Evolutionary conservation across 2,797 vertebrate genomes (phyloP).

Genomic region (Anomalospiza imberbis): DNA sequence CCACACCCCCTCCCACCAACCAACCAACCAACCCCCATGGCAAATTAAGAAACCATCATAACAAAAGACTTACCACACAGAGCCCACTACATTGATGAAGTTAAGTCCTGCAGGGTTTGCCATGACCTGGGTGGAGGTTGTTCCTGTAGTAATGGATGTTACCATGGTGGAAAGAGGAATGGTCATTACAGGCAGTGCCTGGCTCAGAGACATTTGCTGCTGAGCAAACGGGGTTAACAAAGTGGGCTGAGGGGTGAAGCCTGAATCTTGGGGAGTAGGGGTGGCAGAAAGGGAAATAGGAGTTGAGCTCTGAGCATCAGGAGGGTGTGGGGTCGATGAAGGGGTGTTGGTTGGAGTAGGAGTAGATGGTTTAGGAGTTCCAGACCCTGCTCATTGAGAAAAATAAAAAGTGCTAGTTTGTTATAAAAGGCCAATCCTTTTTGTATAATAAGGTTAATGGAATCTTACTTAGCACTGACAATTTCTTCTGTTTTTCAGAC

Average conservation of each 20-base stretch:
- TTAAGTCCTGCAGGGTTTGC: conserved; percentile 90
- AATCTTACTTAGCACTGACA: conserved; percentile 74
- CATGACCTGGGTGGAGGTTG: conserved; percentile 91
- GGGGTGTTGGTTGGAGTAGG: conserved; percentile 95
- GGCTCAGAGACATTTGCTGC: conserved; percentile 92
- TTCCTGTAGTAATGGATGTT: conserved; percentile 84
- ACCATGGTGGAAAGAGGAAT: conserved; percentile 95
- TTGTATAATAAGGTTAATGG: conserved; percentile 75
- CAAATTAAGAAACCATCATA: neutral
- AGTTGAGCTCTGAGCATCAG: conserved; percentile 84
- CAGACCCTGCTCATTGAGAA: conserved; percentile 90
- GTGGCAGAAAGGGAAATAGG: conserved; percentile 82
- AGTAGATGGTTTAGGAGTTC: conserved; percentile 96
- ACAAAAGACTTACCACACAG: conserved; percentile 86
- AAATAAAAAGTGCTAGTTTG: conserved; percentile 80
- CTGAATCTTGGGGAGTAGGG: conserved; percentile 84
- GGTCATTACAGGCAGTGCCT: conserved; percentile 93
- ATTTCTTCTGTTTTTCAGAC: conserved; percentile 59
- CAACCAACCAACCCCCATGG: neutral
- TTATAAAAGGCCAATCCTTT: conserved; percentile 78
- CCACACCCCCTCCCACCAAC: neutral
- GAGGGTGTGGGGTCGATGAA: conserved; percentile 91
- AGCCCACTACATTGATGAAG: conserved; percentile 95
- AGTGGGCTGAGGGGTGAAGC: conserved; percentile 85
- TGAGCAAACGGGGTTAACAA: conserved; percentile 90